phyloP scores from a whole-genome alignment of 2,113 vertebrate species.

The Turdus rufiventris region DNA sequence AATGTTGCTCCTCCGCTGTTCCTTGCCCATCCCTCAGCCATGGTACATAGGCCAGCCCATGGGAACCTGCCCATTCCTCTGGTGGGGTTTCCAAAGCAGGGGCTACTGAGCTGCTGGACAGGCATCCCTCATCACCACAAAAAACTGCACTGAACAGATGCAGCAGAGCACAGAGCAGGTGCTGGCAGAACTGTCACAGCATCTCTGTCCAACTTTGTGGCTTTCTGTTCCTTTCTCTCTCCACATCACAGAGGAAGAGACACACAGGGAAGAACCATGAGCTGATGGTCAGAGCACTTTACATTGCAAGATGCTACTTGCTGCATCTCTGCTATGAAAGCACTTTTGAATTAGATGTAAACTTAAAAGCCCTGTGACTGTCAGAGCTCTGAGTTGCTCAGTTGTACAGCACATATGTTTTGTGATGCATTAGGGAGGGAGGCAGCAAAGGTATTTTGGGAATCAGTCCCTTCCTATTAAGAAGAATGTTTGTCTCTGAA shows the following conservation, averaged over 20 bases:
- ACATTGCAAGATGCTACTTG: background rate
- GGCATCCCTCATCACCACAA: background rate
- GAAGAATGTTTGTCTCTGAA: background rate
- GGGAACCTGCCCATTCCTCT: background rate
- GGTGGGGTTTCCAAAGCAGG: background rate
- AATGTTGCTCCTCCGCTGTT: background rate
- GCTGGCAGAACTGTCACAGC: background rate
- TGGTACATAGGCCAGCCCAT: background rate
- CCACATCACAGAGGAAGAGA: background rate
- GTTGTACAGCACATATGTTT: background rate
- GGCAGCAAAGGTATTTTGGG: background rate
- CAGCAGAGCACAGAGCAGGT: background rate
- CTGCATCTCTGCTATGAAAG: background rate
- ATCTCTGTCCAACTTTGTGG: background rate
- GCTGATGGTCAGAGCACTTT: background rate
- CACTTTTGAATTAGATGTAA: background rate
- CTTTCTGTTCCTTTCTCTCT: background rate
- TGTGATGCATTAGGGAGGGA: background rate
- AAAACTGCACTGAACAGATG: background rate
- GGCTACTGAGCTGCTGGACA: accelerated
- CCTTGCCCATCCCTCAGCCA: background rate
- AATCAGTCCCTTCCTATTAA: background rate
- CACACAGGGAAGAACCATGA: background rate
- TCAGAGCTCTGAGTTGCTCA: background rate
- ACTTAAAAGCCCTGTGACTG: background rate